These are phyloP conservation scores for Cheirogaleus medius DNA, from an alignment of 2,113 vertebrate genomes.

Conservation along the genomic window DNA sequence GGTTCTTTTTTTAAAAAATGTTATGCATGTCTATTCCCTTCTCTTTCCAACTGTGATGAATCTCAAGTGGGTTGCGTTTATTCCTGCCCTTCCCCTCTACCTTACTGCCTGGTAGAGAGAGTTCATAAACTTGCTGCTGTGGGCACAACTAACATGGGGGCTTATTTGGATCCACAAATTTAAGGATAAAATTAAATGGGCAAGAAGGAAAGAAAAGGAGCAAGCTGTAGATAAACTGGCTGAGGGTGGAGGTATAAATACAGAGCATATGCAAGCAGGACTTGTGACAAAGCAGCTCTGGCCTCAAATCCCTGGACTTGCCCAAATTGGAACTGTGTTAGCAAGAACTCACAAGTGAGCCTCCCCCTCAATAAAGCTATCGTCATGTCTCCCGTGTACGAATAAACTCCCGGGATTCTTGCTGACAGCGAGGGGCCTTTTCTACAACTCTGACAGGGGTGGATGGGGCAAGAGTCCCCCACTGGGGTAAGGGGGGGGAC, in stretches of 20 bases:
- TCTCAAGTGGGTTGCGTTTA: background rate
- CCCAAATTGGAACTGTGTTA: conserved; percentile 17
- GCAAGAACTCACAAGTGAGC: conserved; percentile 31
- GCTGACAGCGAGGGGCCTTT: background rate
- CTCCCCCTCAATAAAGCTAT: background rate
- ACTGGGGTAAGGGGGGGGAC: background rate
- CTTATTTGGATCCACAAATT: background rate
- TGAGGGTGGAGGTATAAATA: background rate
- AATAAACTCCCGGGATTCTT: background rate
- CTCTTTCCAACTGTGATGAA: background rate
- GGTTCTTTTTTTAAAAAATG: conserved; percentile 16
- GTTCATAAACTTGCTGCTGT: background rate
- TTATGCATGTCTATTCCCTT: background rate
- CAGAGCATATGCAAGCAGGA: background rate
- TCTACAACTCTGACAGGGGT: background rate
- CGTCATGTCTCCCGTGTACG: background rate
- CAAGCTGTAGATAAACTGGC: background rate
- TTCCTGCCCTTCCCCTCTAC: background rate
- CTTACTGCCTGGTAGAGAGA: background rate
- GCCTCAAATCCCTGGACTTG: background rate
- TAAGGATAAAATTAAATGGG: conserved; percentile 22
- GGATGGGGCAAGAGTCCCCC: too few relatives aligned
- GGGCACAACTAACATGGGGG: background rate
- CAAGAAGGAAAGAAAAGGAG: conserved; percentile 45
- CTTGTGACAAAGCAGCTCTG: background rate